Base-by-base conservation (phyloP, 2,797 vertebrate species). In the Streptopelia turtur region DNA sequence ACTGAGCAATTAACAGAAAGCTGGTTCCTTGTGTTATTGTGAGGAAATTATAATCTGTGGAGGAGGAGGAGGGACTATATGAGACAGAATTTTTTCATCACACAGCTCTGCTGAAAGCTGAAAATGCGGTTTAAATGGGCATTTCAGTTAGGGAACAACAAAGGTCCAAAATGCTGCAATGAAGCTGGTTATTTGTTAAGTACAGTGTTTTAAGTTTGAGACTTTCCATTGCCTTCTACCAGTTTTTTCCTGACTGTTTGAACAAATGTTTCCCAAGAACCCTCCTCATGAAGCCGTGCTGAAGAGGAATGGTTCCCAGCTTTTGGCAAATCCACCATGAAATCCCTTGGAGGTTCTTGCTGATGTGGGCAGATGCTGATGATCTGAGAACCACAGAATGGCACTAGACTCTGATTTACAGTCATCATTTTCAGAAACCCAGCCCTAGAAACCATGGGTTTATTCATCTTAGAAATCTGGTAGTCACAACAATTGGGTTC, bases 1-100 rank as follows among this genome's bases (percentile, higher is more conserved):
- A 92, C 88, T 85, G 71, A 89, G 55, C 90, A 93, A 94, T 97
- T 97, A 97, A 76, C 57, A 94, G 81, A 94, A 91, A 87, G 76
- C 69, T 78, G 94, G 69, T 56, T 92, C 89, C 87, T 89, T 84
- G 14, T 93, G 68, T 90, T 93, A 77, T 94, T 94, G 82, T 65
- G 33, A 81, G 83, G 76, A 93, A 87, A 94, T 87, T 21, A 77
- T 68, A 94, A 64, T 83, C 94, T 93, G 82, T 85, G 52, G 52
- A 61, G 53, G n/a, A 83, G n/a, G n/a, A 13, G 21, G 43, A 77
- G 66, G 43, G 65, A 50, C 69, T 7, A 1, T 65, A 30, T 24
- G 39, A 89, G 53, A 88, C 12, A 52, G 5, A 89, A 83, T 63
- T 72, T 31, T 90, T 92, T 91, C 59, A 96, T 79, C 83, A 49